A percentile compares a stretch with the other conserved stretches of the same genome.
Evolutionary conservation across 2,888 invertebrate species (phyloP).

Genomic region (Germaria angustata): DNA sequence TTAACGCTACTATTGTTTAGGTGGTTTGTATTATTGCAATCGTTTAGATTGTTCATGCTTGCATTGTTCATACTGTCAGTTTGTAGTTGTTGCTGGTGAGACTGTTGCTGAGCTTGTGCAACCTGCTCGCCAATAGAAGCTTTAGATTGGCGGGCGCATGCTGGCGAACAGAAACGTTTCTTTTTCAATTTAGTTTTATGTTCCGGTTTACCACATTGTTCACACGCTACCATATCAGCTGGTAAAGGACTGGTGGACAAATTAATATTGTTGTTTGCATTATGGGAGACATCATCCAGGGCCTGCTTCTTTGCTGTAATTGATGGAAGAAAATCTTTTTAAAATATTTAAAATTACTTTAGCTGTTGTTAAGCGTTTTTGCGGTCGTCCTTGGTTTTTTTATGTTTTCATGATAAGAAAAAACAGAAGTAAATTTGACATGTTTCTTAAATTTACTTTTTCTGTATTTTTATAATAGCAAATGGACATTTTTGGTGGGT

Average conservation of each 20-base stretch:
- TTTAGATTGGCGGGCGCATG: slow-evolving; percentile 82
- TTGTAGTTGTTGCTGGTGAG: slow-evolving; percentile 22
- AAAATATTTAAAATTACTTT: no score
- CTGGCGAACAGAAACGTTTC: slow-evolving; percentile 88
- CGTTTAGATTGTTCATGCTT: slow-evolving; percentile 40
- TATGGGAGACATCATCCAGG: slow-evolving; percentile 71
- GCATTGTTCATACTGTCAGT: slow-evolving; percentile 52
- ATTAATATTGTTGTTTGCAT: slow-evolving; percentile 46
- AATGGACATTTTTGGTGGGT: no score
- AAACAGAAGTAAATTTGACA: no score
- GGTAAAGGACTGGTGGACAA: slow-evolving; percentile 66
- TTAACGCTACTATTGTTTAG: slow-evolving; percentile 2
- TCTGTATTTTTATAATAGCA: no score
- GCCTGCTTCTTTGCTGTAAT: slow-evolving; percentile 76
- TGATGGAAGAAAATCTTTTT: slow-evolving; percentile 31
- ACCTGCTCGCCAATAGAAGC: slow-evolving; percentile 76
- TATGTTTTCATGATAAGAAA: no score
- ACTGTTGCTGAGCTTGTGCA: slow-evolving; percentile 54
- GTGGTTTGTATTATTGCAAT: slow-evolving; percentile 11
- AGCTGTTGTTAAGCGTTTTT: no score
- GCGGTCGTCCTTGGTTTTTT: no score
- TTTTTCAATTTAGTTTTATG: slow-evolving; percentile 85
- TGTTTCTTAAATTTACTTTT: no score
- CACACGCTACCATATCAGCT: slow-evolving; percentile 82
- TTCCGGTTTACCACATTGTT: slow-evolving; percentile 86